phyloP scores from a whole-genome alignment of 2,888 invertebrate species.

The Blastobasis lacticolella region DNA sequence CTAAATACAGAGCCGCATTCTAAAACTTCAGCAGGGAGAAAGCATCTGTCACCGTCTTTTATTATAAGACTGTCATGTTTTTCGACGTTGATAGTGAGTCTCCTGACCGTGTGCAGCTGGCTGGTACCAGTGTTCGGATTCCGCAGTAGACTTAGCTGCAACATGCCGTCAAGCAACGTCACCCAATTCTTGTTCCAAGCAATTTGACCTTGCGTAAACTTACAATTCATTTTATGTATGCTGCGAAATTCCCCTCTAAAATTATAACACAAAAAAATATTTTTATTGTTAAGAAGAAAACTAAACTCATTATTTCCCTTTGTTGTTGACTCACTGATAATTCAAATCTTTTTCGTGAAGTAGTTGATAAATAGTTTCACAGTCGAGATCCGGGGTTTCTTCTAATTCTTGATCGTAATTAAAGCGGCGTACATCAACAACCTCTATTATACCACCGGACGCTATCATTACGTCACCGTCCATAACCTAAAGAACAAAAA shows the following conservation, averaged over 20 bases:
- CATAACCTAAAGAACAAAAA: constrained; percentile 21
- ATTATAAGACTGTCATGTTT: constrained; percentile 16
- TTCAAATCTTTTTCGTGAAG: constrained; percentile 27
- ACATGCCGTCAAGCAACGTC: constrained; percentile 85
- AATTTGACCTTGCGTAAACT: constrained; percentile 41
- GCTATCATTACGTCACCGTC: constrained; percentile 27
- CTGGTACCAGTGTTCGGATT: constrained; percentile 74
- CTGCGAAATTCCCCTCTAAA: constrained; percentile 37
- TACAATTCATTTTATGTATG: constrained; percentile 24
- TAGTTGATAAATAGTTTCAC: constrained; percentile 33
- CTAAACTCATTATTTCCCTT: not conserved
- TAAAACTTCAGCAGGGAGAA: constrained; percentile 20
- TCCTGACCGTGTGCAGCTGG: constrained; percentile 68
- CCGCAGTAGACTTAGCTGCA: constrained; percentile 82
- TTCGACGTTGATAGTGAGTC: constrained; percentile 27
- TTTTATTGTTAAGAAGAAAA: not conserved
- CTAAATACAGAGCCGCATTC: no score
- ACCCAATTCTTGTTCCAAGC: constrained; percentile 86
- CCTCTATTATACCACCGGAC: constrained; percentile 21
- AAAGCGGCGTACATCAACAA: not conserved
- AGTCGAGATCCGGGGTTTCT: constrained; percentile 15
- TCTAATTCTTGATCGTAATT: not conserved
- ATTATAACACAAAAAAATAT: constrained; percentile 1
- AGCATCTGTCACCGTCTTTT: constrained; percentile 7
- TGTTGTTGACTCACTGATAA: constrained; percentile 30